A percentile compares a stretch with the other conserved stretches of the same genome.
These are phyloP conservation scores for Melanotus villosus DNA, from an alignment of 2,888 invertebrate genomes.

Conservation along the genomic window DNA sequence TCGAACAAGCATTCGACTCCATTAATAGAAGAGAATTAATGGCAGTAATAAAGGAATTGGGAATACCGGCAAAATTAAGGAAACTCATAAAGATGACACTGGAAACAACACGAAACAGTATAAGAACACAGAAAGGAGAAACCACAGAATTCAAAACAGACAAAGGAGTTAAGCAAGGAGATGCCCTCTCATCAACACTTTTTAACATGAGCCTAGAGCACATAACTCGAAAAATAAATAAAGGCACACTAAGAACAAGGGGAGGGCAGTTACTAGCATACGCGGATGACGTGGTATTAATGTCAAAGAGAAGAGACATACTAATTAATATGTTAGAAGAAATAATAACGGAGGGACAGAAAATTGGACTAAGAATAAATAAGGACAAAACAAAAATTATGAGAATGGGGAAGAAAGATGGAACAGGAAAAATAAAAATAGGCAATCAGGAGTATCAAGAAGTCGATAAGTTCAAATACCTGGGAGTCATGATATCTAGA, in stretches of 20 bases:
- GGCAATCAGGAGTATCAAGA: slow-evolving; percentile 7
- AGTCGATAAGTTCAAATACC: slow-evolving; percentile 24
- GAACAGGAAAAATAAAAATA: neutral
- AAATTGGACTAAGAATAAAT: slow-evolving; percentile 20
- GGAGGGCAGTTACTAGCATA: neutral
- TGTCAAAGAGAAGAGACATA: neutral
- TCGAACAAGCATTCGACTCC: slow-evolving; percentile 23
- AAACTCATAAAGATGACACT: slow-evolving; percentile 15
- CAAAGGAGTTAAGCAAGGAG: slow-evolving; percentile 21
- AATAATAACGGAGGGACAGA: slow-evolving; percentile 8
- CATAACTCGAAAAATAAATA: slow-evolving; percentile 1
- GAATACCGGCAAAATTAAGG: slow-evolving; percentile 18
- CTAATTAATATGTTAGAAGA: neutral
- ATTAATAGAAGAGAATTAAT: slow-evolving; percentile 23
- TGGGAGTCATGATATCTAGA: neutral
- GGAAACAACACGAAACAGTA: neutral
- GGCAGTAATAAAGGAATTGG: slow-evolving; percentile 6
- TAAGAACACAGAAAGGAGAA: slow-evolving; percentile 17
- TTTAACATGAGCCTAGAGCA: slow-evolving; percentile 15
- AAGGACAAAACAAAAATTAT: slow-evolving; percentile 14
- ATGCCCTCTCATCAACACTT: slow-evolving; percentile 2
- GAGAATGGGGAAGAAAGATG: neutral
- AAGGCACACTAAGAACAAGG: neutral
- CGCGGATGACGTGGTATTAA: neutral
- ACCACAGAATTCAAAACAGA: slow-evolving; percentile 21